Evolutionary conservation across 35 echinoderm and acorn worm genomes (phyloP).

Genomic region (Apostichopus californicus): DNA sequence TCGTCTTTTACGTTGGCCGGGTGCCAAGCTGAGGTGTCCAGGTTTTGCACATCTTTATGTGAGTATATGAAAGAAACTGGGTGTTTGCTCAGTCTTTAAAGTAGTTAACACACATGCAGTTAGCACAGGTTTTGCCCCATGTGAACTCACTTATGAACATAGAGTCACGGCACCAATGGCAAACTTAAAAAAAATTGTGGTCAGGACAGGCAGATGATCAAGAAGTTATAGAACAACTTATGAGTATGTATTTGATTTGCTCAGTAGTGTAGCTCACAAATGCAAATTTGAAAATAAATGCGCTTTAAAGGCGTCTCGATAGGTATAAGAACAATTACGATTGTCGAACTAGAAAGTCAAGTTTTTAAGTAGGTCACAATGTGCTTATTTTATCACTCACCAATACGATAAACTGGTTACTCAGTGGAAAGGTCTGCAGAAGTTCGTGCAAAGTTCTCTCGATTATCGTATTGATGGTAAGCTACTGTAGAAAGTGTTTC

Average conservation of each 20-base stretch:
- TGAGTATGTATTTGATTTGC: neutral
- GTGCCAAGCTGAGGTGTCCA: too few species aligned
- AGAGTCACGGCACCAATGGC: neutral
- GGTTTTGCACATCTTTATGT: too few species aligned
- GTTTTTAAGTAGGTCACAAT: conserved; percentile 10
- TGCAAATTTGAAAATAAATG: neutral
- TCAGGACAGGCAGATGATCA: neutral
- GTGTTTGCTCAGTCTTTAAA: too few species aligned
- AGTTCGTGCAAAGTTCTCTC: neutral
- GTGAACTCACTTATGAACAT: neutral
- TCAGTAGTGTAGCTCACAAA: neutral
- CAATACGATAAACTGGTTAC: conserved; percentile 33
- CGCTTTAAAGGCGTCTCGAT: neutral
- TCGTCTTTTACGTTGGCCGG: too few species aligned
- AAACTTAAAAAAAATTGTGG: neutral
- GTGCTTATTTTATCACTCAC: conserved; percentile 6
- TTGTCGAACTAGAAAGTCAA: neutral
- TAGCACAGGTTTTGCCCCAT: conserved; percentile 18
- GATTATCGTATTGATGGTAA: conserved; percentile 16
- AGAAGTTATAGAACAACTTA: neutral
- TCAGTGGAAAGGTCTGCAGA: too few species aligned
- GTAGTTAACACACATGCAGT: neutral
- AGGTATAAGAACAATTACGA: conserved; percentile 21
- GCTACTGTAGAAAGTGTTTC: neutral
- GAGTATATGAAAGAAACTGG: too few species aligned